phyloP scores from a whole-genome alignment of 2,797 vertebrate species.

The Vespertilio murinus region DNA sequence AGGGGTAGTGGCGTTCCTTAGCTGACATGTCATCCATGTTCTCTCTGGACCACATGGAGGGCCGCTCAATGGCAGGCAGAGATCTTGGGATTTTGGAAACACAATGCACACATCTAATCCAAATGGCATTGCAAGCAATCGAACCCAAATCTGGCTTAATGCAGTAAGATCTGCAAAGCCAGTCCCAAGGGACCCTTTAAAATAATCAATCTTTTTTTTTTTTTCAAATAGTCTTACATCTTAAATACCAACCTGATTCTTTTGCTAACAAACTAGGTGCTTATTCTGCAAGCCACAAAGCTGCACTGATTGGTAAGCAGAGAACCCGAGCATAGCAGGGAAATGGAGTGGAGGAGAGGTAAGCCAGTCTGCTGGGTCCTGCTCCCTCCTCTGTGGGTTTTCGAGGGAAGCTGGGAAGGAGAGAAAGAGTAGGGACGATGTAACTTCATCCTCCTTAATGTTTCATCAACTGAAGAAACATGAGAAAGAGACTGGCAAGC shows the following conservation, averaged over 20 bases:
- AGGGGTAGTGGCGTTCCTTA: neutral
- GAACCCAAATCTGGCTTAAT: conserved; percentile 77
- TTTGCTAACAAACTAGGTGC: conserved; percentile 73
- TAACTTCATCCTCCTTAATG: conserved; percentile 9
- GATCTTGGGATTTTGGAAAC: conserved; percentile 58
- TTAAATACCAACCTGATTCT: conserved; percentile 78
- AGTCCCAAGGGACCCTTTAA: conserved; percentile 77
- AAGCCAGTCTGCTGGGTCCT: neutral
- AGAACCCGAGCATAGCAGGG: neutral
- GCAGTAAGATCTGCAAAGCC: conserved; percentile 71
- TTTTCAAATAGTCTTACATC: conserved; percentile 68
- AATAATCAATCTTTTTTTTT: conserved; percentile 69
- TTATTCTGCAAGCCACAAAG: conserved; percentile 55
- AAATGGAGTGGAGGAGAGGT: neutral
- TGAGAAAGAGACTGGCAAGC: neutral
- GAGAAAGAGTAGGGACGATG: neutral
- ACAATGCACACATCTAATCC: conserved; percentile 68
- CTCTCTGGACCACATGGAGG: conserved; percentile 36
- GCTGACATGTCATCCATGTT: neutral
- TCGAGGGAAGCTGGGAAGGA: too few species aligned
- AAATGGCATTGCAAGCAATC: conserved; percentile 61
- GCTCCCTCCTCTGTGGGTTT: neutral
- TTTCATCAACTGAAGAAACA: conserved; percentile 53
- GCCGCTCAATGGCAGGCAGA: conserved; percentile 57
- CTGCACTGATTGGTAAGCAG: conserved; percentile 49